phyloP scores from a whole-genome alignment of 2,113 vertebrate species.

The Alectura lathami region DNA sequence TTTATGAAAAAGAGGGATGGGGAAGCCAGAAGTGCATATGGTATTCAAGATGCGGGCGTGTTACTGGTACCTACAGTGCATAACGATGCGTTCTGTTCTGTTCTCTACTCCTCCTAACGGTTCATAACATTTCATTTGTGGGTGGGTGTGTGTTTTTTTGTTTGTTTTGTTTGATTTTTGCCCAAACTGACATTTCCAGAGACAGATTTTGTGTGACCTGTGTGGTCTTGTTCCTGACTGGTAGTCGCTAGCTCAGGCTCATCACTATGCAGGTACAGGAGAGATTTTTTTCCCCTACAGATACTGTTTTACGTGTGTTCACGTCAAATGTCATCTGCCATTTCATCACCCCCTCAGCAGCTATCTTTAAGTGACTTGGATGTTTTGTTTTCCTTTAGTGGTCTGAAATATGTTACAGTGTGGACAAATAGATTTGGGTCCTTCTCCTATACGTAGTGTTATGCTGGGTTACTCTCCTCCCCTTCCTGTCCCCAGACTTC shows the following conservation, averaged over 20 bases:
- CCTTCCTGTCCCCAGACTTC: neutral
- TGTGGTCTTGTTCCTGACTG: neutral
- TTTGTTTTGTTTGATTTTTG: neutral
- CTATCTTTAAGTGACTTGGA: neutral
- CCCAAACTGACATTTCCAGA: neutral
- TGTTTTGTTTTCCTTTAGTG: neutral
- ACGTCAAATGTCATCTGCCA: neutral
- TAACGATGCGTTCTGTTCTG: neutral
- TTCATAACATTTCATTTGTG: neutral
- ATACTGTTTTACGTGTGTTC: neutral
- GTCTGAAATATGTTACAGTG: neutral
- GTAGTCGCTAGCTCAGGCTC: neutral
- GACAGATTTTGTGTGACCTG: neutral
- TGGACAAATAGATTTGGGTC: neutral
- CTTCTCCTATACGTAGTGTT: neutral
- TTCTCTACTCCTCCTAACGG: neutral
- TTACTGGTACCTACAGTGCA: neutral
- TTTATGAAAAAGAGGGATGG: conserved; percentile 23
- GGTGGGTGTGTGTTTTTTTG: neutral
- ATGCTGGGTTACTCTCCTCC: neutral
- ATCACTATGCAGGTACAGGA: neutral
- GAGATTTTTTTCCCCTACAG: rapidly evolving
- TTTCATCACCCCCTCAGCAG: neutral
- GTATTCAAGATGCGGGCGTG: neutral
- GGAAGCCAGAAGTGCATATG: conserved; percentile 20